Conservation (phyloP, 2,113 vertebrate genomes). For the Nibea albiflora region DNA sequence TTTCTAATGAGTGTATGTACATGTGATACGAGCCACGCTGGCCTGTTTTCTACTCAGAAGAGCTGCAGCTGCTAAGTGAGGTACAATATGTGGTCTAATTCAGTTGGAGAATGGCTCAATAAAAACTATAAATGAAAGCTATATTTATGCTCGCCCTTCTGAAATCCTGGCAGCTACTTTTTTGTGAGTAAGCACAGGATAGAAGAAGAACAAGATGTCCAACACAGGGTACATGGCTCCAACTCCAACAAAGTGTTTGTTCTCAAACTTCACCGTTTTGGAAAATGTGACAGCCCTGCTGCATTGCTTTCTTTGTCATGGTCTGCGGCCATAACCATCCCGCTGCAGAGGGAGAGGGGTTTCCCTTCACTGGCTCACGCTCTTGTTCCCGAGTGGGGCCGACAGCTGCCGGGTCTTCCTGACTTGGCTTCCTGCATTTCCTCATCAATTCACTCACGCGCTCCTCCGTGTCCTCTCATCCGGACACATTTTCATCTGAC, state of each 20-base stretch:
- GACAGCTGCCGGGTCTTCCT: constrained; percentile 75
- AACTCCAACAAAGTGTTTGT: background rate
- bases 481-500: constrained; percentile 19
- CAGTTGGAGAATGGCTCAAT: too few relatives aligned
- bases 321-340: constrained; percentile 14
- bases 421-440: constrained; percentile 66
- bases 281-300: background rate
- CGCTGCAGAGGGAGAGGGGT: constrained; percentile 23
- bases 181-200: background rate
- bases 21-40: background rate
- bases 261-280: background rate
- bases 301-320: constrained; percentile 12
- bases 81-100: too few relatives aligned
- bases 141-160: too few relatives aligned
- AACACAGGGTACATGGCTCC: background rate
- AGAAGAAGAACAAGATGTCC: background rate
- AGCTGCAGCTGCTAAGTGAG: too few relatives aligned
- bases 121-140: too few relatives aligned
- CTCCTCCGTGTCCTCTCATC: background rate
- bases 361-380: constrained; percentile 45
- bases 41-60: too few relatives aligned
- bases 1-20: background rate
- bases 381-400: constrained; percentile 40
- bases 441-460: constrained; percentile 38
- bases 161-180: background rate